Base-by-base conservation (phyloP, 2,113 vertebrate genomes). In the Egretta garzetta region DNA sequence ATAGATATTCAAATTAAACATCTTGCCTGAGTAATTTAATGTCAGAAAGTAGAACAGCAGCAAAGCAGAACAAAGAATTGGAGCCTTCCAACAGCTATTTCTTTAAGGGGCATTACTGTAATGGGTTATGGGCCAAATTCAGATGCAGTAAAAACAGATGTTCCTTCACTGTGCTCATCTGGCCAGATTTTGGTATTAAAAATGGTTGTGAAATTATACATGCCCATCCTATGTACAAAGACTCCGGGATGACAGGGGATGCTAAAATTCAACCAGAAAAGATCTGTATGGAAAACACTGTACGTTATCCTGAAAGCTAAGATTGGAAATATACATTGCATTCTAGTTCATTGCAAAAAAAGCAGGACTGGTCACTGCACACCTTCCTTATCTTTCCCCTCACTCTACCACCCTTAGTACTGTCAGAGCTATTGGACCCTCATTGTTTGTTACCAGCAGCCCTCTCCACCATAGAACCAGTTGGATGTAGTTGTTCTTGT, bases 1-100 rank as follows among this genome's bases (percentile, higher is more conserved):
- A 90, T 63, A 92, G 93, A 92, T 93, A 93, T 86, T 96, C 85
- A 96, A 97, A 96, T 86, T 81, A 94, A 97, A 66, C 90, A 80
- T 86, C 63, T 88, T 12, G 53, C 72, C 90, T 86, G 63, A 71
- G 63, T 80, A 96, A 88, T 92, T 90, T 93, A 52, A 58, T 45
- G 58, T 67, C 71, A 96, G 60, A 70, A 92, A 92, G 81, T 33
- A 87, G 79, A 81, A 73, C 16, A 86, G 53, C 3, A 0, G 1
- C 71, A 94, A 82, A 92, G 75, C 50, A 90, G 82, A 90, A 93
- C 90, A 92, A 90, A 92, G 89, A 88, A 71, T 3, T 39, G 12
- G 63, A 80, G 33, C 18, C 28, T 80, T 88, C 35, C 62, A 66
- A 33, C 45, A 85, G 66, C 58, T 85, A 27, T 70, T 85, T 91